phyloP scores from a whole-genome alignment of 2,888 invertebrate species.

The Celastrina argiolus region DNA sequence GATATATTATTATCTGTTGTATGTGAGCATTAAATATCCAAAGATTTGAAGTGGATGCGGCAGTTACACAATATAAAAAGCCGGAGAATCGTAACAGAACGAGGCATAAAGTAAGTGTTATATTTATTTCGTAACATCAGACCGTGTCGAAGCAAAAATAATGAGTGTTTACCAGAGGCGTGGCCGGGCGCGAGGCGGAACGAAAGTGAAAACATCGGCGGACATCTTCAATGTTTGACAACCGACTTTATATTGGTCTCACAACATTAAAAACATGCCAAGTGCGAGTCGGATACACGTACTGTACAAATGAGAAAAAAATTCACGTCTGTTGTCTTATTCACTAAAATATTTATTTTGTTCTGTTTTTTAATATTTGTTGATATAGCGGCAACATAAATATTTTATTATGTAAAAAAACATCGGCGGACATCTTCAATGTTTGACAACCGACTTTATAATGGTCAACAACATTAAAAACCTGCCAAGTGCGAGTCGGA shows the following conservation, averaged over 20 bases:
- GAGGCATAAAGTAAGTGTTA: background rate
- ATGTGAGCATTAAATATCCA: too few species aligned
- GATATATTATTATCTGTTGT: too few species aligned
- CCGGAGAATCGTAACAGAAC: background rate
- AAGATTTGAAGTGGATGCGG: background rate
- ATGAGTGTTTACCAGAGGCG: constrained; percentile 24
- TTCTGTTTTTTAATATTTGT: too few species aligned
- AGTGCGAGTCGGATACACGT: too few species aligned
- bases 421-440: constrained; percentile 49
- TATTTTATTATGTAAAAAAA: too few species aligned
- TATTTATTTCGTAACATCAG: constrained; percentile 14
- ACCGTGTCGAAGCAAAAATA: constrained; percentile 1
- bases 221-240: constrained; percentile 42
- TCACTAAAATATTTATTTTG: too few species aligned
- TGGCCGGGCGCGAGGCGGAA: constrained; percentile 51
- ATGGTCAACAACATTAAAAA: background rate
- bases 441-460: background rate
- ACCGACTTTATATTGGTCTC: background rate
- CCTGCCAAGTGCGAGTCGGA: too few species aligned
- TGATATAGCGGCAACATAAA: too few species aligned
- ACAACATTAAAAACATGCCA: too few species aligned
- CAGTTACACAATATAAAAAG: background rate
- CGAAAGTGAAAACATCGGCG: constrained; percentile 66
- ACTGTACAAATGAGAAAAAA: too few species aligned
- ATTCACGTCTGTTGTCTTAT: too few species aligned